phyloP scores from a whole-genome alignment of 2,888 invertebrate species.

The Nipponacmea schrenckii region DNA sequence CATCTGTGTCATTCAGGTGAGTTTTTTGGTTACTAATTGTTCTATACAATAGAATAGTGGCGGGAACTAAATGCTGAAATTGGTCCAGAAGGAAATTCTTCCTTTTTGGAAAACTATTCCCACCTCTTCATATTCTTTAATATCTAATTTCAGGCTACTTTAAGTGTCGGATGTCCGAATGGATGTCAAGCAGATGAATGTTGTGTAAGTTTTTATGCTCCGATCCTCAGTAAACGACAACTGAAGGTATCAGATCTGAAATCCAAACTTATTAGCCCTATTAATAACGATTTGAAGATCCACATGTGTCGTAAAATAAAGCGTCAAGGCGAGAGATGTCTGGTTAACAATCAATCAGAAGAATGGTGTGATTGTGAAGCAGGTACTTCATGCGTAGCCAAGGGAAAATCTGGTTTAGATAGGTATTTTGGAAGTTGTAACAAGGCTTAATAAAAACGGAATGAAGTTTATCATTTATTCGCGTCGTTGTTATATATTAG shows the following conservation, averaged over 20 bases:
- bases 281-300: neutral
- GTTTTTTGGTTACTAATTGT: too few relatives aligned
- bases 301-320: neutral
- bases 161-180: too few relatives aligned
- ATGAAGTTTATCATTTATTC: too few relatives aligned
- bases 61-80: too few relatives aligned
- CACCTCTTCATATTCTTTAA: too few relatives aligned
- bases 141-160: too few relatives aligned
- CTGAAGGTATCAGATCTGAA: neutral
- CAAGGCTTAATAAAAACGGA: neutral
- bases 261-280: neutral
- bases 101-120: too few relatives aligned
- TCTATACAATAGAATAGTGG: too few relatives aligned
- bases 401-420: neutral
- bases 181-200: neutral
- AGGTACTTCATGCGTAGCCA: neutral
- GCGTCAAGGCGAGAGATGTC: neutral
- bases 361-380: conserved; percentile 1
- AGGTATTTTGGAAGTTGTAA: neutral
- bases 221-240: neutral
- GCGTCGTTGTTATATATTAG: too few relatives aligned
- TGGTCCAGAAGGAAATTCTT: too few relatives aligned
- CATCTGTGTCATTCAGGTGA: too few relatives aligned
- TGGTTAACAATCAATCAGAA: neutral
- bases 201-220: neutral